Base-by-base conservation (phyloP, 2,113 vertebrate species). In the Scomber colias region DNA sequence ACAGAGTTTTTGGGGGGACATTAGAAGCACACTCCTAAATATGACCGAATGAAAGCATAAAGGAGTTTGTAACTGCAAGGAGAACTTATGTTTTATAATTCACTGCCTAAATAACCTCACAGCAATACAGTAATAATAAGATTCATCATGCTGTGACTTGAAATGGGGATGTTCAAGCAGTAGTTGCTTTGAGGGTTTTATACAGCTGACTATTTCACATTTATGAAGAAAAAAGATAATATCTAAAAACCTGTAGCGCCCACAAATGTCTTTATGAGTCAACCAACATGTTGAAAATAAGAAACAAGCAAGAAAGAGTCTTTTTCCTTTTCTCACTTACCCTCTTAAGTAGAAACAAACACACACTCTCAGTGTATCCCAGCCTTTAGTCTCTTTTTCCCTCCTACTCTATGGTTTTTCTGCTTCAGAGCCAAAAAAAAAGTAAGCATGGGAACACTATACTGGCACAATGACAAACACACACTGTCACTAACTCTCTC, bases 261-360 rank as follows among this genome's bases (percentile, higher is more conserved):
- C 11, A 73, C 24, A 73, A 77, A 73, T 71, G 82, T 87, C 60
- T 24, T 51, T 75, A 89, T 73, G 56, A 84, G 84, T 83, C 76
- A 86, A 87, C 49, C 85, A 81, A 74, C 74, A 73, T 40, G 69
- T 66, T 83, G 59, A 60, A 82, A 82, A 64, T 45, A 72, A 72
- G 69, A 54, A 45, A 81, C 65, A 71, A 72, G 54, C 45, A 61
- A 75, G 56, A 35, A 46, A 66, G 19, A 27, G 11, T 62, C 61
- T 27, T 62, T 50, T 19, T 64, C 14, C 49, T 30, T 19, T 16
- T 59, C 54, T 31, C 65, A n/a, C 16, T 76, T 60, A 50, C 21
- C 53, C 69, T 76, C 65, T 61, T 8, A 56, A 62, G 16, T n/a
- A 63, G 5, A 62, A 14, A 77, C 64, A 69, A 19, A 21, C 49